A percentile compares a stretch with the other conserved stretches of the same genome.
Evolutionary conservation across 2,797 vertebrate species (phyloP).

Genomic region (Lepilemur septentrionalis): DNA sequence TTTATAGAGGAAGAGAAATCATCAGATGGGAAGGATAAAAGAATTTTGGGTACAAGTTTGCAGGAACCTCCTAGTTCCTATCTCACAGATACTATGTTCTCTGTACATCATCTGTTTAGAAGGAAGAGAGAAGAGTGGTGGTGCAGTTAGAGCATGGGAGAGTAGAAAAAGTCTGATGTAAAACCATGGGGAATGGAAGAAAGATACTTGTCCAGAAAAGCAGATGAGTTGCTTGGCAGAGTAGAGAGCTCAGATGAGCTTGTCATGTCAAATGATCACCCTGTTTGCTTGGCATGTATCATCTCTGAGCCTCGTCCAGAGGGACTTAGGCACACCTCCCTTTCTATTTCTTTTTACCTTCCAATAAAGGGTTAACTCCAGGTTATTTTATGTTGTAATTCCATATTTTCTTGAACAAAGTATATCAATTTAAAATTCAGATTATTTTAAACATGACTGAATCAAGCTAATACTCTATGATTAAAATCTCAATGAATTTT

Average conservation of each 20-base stretch:
- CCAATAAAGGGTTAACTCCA: background rate
- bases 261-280: background rate
- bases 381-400: background rate
- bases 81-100: background rate
- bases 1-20: background rate
- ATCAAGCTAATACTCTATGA: background rate
- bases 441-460: background rate
- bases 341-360: background rate
- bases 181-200: background rate
- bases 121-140: background rate
- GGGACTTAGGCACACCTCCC: background rate
- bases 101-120: background rate
- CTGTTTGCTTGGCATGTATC: background rate
- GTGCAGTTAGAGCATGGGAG: background rate
- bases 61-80: background rate
- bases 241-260: background rate
- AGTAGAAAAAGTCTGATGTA: background rate
- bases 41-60: background rate
- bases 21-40: background rate
- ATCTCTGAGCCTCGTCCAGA: background rate
- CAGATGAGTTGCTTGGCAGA: background rate
- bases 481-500: slow-evolving; percentile 1
- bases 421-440: background rate
- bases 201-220: background rate
- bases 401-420: background rate